Evolutionary conservation across 2,113 vertebrate genomes (phyloP).

Genomic region (Alaudala cheleensis): DNA sequence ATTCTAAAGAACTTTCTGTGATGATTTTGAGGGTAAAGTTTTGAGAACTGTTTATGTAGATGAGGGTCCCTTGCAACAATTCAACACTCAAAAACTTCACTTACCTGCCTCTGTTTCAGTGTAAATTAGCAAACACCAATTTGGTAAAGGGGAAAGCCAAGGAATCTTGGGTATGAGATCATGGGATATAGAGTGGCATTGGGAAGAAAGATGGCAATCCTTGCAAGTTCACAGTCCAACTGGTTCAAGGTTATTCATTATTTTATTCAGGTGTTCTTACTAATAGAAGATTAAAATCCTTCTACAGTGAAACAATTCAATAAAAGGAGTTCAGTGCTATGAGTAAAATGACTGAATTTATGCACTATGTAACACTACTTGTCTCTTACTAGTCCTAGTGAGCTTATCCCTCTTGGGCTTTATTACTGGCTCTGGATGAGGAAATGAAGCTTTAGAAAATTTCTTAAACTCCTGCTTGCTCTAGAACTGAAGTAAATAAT

Average conservation of each 20-base stretch:
- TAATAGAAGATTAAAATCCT: not conserved
- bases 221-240: not conserved
- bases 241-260: not conserved
- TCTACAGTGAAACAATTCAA: not conserved
- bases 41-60: not conserved
- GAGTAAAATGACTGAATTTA: not conserved
- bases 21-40: not conserved
- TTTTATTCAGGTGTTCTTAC: not conserved
- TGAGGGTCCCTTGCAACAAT: not conserved
- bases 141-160: not conserved
- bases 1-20: not conserved
- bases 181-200: not conserved
- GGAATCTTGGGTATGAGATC: not conserved
- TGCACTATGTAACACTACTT: rapidly evolving
- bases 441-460: not conserved
- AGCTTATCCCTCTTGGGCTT: not conserved
- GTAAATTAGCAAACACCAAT: not conserved
- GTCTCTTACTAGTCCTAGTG: not conserved
- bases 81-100: not conserved
- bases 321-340: not conserved
- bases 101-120: not conserved
- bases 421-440: not conserved
- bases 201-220: not conserved
- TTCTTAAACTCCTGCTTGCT: not conserved
- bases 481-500: not conserved